Evolutionary conservation across 1,140 invertebrate genomes (phyloP).

Genomic region (Dysdera silvatica): DNA sequence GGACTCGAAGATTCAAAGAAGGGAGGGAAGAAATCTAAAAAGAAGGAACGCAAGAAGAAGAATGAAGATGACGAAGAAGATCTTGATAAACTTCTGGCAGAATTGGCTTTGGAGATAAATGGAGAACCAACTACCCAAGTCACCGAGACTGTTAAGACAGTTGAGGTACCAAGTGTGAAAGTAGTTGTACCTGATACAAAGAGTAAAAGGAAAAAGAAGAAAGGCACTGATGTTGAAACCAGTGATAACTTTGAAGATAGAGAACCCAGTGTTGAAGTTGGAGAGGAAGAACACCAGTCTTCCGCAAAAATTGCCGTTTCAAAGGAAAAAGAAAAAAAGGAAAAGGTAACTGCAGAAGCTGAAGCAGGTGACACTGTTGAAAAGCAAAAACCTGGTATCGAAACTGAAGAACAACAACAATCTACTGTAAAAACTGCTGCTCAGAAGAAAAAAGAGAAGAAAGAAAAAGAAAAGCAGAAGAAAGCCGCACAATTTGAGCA

Average conservation of each 20-base stretch:
- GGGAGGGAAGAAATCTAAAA: conserved; percentile 24
- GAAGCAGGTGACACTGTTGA: not conserved
- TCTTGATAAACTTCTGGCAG: conserved; percentile 18
- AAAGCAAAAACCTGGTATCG: not conserved
- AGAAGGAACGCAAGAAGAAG: conserved; percentile 28
- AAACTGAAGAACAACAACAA: conserved; percentile 43
- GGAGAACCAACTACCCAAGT: conserved; percentile 1
- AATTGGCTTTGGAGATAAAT: conserved; percentile 20
- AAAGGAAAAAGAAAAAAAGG: conserved; percentile 4
- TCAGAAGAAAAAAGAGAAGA: conserved; percentile 73
- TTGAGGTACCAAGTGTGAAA: not conserved
- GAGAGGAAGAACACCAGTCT: too few relatives aligned
- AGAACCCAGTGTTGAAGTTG: too few relatives aligned
- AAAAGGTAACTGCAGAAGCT: not conserved
- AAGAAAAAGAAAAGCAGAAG: conserved; percentile 71
- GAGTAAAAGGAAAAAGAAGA: conserved; percentile 9
- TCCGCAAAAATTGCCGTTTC: too few relatives aligned
- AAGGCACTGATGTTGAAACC: too few relatives aligned
- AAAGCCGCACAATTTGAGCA: conserved; percentile 45
- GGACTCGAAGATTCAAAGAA: too few relatives aligned
- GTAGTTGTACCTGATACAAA: not conserved
- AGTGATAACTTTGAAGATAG: too few relatives aligned
- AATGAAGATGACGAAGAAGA: conserved; percentile 25
- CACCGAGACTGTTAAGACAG: not conserved
- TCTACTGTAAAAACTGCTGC: conserved; percentile 68